phyloP scores from a whole-genome alignment of 2,888 invertebrate species.

The Automeris io region DNA sequence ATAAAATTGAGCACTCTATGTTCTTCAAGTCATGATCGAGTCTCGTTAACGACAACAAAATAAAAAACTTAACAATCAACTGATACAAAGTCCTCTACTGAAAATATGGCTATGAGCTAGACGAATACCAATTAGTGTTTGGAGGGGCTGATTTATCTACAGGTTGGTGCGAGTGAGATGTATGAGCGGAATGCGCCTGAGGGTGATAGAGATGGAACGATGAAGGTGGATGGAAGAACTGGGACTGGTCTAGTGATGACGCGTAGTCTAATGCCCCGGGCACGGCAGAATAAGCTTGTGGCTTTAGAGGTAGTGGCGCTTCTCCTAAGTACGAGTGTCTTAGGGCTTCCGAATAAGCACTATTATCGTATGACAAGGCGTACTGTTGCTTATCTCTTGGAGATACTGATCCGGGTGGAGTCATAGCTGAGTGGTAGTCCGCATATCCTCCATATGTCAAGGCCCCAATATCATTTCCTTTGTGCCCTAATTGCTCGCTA shows the following conservation, averaged over 20 bases:
- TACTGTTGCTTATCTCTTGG: constrained; percentile 89
- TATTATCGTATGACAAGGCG: constrained; percentile 68
- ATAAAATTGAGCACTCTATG: constrained; percentile 6
- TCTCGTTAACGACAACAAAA: constrained; percentile 19
- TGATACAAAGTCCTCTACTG: constrained; percentile 17
- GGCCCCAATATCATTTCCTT: constrained; percentile 78
- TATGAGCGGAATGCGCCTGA: constrained; percentile 60
- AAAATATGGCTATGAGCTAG: constrained; percentile 81
- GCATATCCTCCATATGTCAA: constrained; percentile 78
- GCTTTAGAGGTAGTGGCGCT: constrained; percentile 86
- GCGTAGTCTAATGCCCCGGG: constrained; percentile 82
- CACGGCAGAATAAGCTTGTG: constrained; percentile 90
- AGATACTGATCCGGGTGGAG: constrained; percentile 97
- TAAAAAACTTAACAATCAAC: constrained; percentile 28
- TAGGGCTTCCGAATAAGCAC: constrained; percentile 81
- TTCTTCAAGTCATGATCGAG: constrained; percentile 5
- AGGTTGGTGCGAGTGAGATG: constrained; percentile 61
- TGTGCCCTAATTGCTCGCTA: constrained; percentile 78
- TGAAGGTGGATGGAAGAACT: constrained; percentile 87
- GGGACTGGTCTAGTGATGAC: constrained; percentile 85
- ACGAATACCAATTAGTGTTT: constrained; percentile 86
- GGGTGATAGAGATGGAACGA: constrained; percentile 95
- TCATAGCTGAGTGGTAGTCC: constrained; percentile 96
- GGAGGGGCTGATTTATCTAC: constrained; percentile 80
- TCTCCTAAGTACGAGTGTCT: constrained; percentile 73